Percentiles rank a stretch among this genome's conserved stretches.
Conservation (phyloP, 2,113 vertebrate genomes). For the Paralichthys olivaceus region DNA sequence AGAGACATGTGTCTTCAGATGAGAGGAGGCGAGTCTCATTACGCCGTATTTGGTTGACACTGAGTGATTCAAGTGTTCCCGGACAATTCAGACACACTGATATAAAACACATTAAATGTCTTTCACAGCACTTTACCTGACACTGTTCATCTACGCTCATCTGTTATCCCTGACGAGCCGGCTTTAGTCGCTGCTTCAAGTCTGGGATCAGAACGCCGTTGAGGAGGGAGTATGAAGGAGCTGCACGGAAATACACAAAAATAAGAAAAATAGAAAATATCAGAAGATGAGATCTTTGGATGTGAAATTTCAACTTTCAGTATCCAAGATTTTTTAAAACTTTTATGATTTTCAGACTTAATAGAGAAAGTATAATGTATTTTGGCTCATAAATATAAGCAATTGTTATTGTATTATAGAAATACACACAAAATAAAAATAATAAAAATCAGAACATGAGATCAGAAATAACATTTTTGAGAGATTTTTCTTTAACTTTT, state of each 20-base stretch:
- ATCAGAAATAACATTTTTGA: conserved; percentile 4
- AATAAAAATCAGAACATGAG: conserved; percentile 10
- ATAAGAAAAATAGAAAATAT: conserved; percentile 18
- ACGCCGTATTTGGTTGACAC: conserved; percentile 80
- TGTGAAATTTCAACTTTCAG: neutral
- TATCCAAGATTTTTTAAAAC: too few relatives aligned
- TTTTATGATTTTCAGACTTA: too few relatives aligned
- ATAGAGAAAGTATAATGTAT: too few relatives aligned
- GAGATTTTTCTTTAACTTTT: conserved; percentile 18
- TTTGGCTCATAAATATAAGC: too few relatives aligned
- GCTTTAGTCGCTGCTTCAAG: conserved; percentile 67
- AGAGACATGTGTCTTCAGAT: conserved; percentile 81
- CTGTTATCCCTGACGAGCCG: conserved; percentile 76
- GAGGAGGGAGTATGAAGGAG: conserved; percentile 47
- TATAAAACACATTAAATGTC: conserved; percentile 86
- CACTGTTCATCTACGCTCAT: conserved; percentile 82
- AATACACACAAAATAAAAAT: neutral
- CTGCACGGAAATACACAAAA: conserved; percentile 47
- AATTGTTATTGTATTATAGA: neutral
- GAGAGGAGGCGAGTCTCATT: conserved; percentile 83
- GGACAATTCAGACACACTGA: conserved; percentile 84
- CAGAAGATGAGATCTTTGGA: neutral
- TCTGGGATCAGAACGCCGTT: conserved; percentile 63
- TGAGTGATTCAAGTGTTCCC: conserved; percentile 84
- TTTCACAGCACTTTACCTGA: conserved; percentile 85